Base-by-base conservation (phyloP, 2,797 vertebrate species). In the Psittacula derbiana region DNA sequence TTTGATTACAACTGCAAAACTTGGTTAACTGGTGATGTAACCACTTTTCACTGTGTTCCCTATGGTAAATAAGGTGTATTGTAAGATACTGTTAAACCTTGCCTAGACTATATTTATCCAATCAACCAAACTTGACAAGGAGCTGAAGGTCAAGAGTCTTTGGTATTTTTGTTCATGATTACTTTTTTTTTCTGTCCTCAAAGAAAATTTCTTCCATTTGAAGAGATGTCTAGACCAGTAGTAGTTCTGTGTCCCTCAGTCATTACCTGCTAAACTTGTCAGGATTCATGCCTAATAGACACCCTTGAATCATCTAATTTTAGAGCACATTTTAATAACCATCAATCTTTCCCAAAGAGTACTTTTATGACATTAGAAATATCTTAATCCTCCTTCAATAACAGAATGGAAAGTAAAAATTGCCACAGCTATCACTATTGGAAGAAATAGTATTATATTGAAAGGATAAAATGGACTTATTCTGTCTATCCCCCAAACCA, bases 351-450 rank as follows among this genome's bases (percentile, higher is more conserved):
- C 60, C 33, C 50, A 84, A 83, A 50, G 85, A 95, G 75, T 90
- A 79, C 58, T 92, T 78, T 33, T 92, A 65, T 81, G 85, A 90
- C 85, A 90, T 94, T 90, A 94, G 80, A 95, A 96, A 90, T 92
- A 91, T 95, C 91, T 86, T 97, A 96, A 96, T 96, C 94, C 36
- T 79, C 50, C 76, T 84, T 95, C 91, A 93, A 16, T 95, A 96
- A 91, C 50, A 76, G 89, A 93, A 91, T 66, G 70, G 80, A 60
- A 93, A 62, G 75, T 81, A 88, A 65, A 96, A 96, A 93, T 88
- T 94, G 90, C 90, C 46, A 41, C 16, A 78, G 75, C 70, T 94
- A 64, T 93, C 87, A 76, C 92, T 94, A 94, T 65, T 84, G 91
- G 73, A 86, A 95, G 84, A 96, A 96, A 93, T 67, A 86, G 49